Evolutionary conservation across 2,113 vertebrate genomes (phyloP), one percentile per base, ranked within the genome.

Genomic region (Brachionichthys hirsutus): DNA sequence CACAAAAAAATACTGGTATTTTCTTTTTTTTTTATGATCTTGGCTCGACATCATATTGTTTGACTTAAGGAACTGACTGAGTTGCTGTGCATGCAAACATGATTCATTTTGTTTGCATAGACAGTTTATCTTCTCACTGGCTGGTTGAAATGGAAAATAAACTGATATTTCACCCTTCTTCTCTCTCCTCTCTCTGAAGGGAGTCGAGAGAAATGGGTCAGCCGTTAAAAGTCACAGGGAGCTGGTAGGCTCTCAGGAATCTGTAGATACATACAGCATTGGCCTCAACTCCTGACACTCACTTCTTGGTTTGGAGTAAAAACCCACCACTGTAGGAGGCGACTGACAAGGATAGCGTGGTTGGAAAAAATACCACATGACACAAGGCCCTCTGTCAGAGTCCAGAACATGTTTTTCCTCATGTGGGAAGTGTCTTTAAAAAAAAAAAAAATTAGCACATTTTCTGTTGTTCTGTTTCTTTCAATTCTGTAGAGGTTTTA

Each of bases 161-260:
- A 54, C 9, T 38, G 20, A 44, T 41, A 16, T 45, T 16, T 11
- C 34, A 66, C 16, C 56, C 18, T 38, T 70, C 45, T 63, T 57
- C 34, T 38, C 14, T 67, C 14, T 14, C 1, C n/a, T 16, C 48
- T 51, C 46, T 14, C 11, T 68, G 36, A 55, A 52, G 9, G 15
- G 17, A 35, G 45, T 38, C 58, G 48, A 35, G 11, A 24, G 54
- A 41, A 64, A 34, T 18, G 42, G 38, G 18, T 19, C 14, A 13
- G 50, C 58, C 71, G 74, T 74, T 62, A 81, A 84, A 88, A 83
- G 69, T 87, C 73, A 62, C 87, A 89, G 78, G 69, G 82, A 75
- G 67, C 52, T 86, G 83, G 82, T 66, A 87, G 73, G 50, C 62
- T 62, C 54, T 77, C 60, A 84, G 85, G 86, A 89, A 87, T 86